A percentile compares a stretch with the other conserved stretches of the same genome.
These are phyloP conservation scores for Poliocrania exsul DNA, from an alignment of 2,797 vertebrate species.

Conservation along the genomic window DNA sequence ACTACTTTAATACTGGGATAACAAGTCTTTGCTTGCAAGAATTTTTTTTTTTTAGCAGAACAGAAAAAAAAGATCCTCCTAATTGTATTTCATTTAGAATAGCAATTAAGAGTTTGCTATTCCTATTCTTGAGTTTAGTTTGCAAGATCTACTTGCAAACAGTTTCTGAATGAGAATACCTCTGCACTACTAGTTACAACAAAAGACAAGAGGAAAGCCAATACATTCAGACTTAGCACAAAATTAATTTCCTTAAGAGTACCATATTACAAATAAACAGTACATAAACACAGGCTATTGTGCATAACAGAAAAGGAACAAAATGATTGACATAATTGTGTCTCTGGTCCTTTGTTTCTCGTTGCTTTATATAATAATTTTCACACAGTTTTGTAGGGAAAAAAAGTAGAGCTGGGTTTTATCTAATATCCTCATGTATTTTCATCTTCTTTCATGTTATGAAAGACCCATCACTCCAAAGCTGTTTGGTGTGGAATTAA, in stretches of 20 bases:
- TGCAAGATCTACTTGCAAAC: background rate
- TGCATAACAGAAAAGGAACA: background rate
- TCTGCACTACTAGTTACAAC: background rate
- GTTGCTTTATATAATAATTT: background rate
- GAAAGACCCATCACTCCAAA: background rate
- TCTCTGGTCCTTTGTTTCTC: background rate
- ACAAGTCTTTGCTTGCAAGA: background rate
- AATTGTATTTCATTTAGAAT: background rate
- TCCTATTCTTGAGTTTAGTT: background rate
- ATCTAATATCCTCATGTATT: background rate
- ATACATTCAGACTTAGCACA: background rate
- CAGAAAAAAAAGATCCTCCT: background rate
- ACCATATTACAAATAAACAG: background rate
- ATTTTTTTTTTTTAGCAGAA: background rate
- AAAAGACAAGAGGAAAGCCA: background rate
- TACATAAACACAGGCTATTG: background rate
- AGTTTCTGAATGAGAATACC: background rate
- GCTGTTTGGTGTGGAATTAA: background rate
- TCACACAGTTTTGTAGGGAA: background rate
- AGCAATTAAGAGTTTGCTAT: background rate
- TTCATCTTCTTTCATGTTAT: background rate
- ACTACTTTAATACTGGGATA: background rate
- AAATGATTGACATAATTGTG: rapidly evolving
- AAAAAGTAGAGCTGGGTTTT: background rate
- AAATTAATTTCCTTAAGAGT: background rate